Evolutionary conservation across 2,113 vertebrate species (phyloP), one percentile per base, ranked within the genome.

Genomic region (Dromiciops gliroides): DNA sequence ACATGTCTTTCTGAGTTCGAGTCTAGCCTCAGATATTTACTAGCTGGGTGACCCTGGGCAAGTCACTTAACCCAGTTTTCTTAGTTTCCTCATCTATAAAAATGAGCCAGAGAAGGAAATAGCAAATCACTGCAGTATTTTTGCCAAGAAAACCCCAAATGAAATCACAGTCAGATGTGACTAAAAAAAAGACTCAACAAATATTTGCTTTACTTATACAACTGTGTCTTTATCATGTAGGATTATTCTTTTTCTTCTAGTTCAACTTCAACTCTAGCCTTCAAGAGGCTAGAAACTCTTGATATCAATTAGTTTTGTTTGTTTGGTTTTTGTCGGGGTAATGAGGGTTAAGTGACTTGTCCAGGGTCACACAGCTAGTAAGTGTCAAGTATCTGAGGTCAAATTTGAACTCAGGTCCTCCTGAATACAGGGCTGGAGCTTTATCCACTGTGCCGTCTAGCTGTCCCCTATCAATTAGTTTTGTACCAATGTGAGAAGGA

Each of bases 201-300:
- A 83, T 52, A 93, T 83, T 94, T 47, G 51, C 90, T 96, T 44
- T 47, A 56, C 90, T 96, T 44, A 56, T 56, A 3, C 52, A 90
- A 83, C 1, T 51, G 37, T 8, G 48, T 48, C 92, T 8, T 90
- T 92, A 92, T 83, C n/a, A 89, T 53, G 89, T 92, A 88, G 56
- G 52, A 88, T 95, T 90, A 95, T 92, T 51, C 49, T 96, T 96
- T 50, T 93, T 94, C 60, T 44, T 83, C 94, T 93, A 95, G 44
- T 91, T 94, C 47, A 96, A 89, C 37, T 94, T 49, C 89, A 50
- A 89, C 53, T 95, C 48, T 95, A 95, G 51, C 44, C 94, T 96
- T 83, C 16, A 23, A 44, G 19, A 44, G n/a, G 19, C 67, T 44
- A 83, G 16, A 44, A 83, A 83, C 19, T 83, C 11, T 75, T 83